Evolutionary conservation across 2,113 vertebrate genomes (phyloP).

Genomic region (western clawed frog (Xenopus tropicalis)): UCB_Xtro_10.0 CM004450.2:56304501-56305000

Average conservation of each 20-base stretch:
- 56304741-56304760: not conserved
- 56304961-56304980: too few species aligned
- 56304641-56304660: conserved; percentile 31
- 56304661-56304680: not conserved
- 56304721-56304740: not conserved
- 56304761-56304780: not conserved
- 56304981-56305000: too few species aligned
- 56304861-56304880: too few species aligned
- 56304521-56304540: conserved; percentile 11
- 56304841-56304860: too few species aligned
- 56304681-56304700: conserved; percentile 34
- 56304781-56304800: not conserved
- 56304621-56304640: conserved; percentile 39
- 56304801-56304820: not conserved
- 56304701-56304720: conserved; percentile 15
- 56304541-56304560: conserved; percentile 40
- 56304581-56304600: conserved; percentile 46
- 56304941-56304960: too few species aligned
- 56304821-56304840: too few species aligned
- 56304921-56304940: too few species aligned
- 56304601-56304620: conserved; percentile 37
- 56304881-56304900: too few species aligned
- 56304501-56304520: conserved; percentile 43
- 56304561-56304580: conserved; percentile 38
- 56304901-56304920: too few species aligned